These are phyloP conservation scores for Embidobia sp. DNA, from an alignment of 2,888 invertebrate species.

Conservation along the genomic window DNA sequence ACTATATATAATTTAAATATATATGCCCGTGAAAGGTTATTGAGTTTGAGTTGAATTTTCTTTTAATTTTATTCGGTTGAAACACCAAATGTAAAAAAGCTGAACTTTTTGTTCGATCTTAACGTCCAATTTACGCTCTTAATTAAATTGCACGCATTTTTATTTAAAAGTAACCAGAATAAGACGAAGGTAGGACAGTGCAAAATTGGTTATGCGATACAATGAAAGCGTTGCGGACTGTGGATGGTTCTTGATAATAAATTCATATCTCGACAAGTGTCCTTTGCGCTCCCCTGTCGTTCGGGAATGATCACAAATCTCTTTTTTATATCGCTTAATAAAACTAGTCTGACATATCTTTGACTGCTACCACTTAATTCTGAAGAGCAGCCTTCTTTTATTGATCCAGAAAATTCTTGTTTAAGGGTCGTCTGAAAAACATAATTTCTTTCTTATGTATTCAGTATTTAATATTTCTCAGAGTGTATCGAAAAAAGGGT, in stretches of 20 bases:
- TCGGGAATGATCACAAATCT: constrained; percentile 77
- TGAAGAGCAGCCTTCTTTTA: constrained; percentile 61
- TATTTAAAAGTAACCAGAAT: not conserved
- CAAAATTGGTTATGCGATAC: constrained; percentile 72
- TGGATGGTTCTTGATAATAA: constrained; percentile 80
- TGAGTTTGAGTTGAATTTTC: too few relatives aligned
- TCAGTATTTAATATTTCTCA: too few relatives aligned
- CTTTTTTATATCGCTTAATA: constrained; percentile 81
- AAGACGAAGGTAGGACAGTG: constrained; percentile 36
- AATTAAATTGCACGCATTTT: constrained; percentile 2
- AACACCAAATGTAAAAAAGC: too few relatives aligned
- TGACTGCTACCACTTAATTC: constrained; percentile 81
- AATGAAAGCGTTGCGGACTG: constrained; percentile 77
- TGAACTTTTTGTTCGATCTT: too few relatives aligned
- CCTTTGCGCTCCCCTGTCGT: constrained; percentile 63
- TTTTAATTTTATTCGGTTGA: too few relatives aligned
- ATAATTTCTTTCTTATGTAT: too few relatives aligned
- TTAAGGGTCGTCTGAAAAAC: constrained; percentile 30
- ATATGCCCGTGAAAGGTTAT: too few relatives aligned
- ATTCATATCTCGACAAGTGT: constrained; percentile 79
- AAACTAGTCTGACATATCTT: constrained; percentile 81
- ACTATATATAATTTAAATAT: too few relatives aligned
- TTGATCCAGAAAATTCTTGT: constrained; percentile 34
- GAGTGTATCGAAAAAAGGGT: too few relatives aligned
- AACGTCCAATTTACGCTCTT: not conserved